phyloP scores from a whole-genome alignment of 2,113 vertebrate genomes.

The Choloepus hoffmanni region DNA sequence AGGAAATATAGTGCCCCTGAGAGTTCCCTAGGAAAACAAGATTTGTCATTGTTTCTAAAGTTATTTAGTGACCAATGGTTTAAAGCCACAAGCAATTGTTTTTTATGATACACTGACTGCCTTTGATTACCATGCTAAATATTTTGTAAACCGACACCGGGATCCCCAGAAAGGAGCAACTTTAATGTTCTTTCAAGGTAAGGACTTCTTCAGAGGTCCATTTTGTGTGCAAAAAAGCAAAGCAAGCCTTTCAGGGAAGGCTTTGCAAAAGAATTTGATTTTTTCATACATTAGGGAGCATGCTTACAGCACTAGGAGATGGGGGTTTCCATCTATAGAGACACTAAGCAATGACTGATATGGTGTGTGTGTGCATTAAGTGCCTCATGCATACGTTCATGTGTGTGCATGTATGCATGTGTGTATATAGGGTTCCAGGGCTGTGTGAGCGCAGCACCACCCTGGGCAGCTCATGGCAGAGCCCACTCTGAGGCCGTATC shows the following conservation, averaged over 20 bases:
- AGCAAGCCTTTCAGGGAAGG: neutral
- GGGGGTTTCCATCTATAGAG: fast-evolving
- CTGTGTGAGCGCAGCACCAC: neutral
- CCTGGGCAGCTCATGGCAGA: neutral
- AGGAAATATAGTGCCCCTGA: slow-evolving; percentile 58
- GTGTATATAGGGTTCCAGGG: neutral
- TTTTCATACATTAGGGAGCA: neutral
- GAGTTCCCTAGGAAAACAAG: slow-evolving; percentile 74
- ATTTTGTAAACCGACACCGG: slow-evolving; percentile 55
- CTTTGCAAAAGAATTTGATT: neutral
- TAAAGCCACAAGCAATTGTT: slow-evolving; percentile 73
- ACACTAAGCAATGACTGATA: neutral
- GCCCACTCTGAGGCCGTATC: fast-evolving
- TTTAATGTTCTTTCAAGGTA: slow-evolving; percentile 54
- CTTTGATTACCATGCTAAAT: slow-evolving; percentile 76
- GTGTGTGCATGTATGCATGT: too few relatives aligned
- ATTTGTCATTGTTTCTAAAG: slow-evolving; percentile 70
- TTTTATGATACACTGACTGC: slow-evolving; percentile 73
- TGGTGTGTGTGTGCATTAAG: neutral
- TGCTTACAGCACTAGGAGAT: neutral
- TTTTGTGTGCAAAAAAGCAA: neutral
- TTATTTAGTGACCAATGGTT: slow-evolving; percentile 74
- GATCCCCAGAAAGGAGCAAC: neutral
- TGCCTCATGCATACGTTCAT: too few relatives aligned
- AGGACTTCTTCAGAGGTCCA: neutral